Evolutionary conservation across 2,797 vertebrate species (phyloP).

Genomic region (Mormyrus hasselquistii): DNA sequence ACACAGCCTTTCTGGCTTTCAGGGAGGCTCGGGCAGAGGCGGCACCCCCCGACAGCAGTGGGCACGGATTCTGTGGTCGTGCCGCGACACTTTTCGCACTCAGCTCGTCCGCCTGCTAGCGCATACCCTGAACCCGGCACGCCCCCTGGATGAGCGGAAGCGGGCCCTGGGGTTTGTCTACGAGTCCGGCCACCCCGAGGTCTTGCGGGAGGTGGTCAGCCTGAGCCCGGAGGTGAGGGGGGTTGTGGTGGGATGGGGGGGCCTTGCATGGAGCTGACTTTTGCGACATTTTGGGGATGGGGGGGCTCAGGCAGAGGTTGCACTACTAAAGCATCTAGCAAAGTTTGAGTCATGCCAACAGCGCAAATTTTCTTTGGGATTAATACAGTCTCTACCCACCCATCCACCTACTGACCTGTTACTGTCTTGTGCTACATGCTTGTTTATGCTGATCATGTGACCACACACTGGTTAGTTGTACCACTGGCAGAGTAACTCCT

Average conservation of each 20-base stretch:
- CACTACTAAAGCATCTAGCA: not conserved
- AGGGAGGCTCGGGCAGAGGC: constrained; percentile 66
- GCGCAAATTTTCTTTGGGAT: not conserved
- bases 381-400: not conserved
- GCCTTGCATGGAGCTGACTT: not conserved
- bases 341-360: not conserved
- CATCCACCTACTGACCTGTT: not conserved
- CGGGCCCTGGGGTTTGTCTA: constrained; percentile 75
- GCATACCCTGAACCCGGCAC: constrained; percentile 74
- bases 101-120: constrained; percentile 88
- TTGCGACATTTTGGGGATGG: not conserved
- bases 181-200: constrained; percentile 79
- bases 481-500: not conserved
- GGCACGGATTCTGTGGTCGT: constrained; percentile 80
- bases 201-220: constrained; percentile 85
- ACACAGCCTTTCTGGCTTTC: constrained; percentile 11
- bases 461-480: not conserved
- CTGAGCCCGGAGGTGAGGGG: constrained; percentile 76
- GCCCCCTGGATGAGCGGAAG: constrained; percentile 69
- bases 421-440: not conserved
- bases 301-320: not conserved
- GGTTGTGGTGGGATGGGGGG: not conserved
- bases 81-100: constrained; percentile 80
- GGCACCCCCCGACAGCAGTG: constrained; percentile 77
- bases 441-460: not conserved